A percentile compares a stretch with the other conserved stretches of the same genome.
Conservation (phyloP, 2,888 invertebrate genomes). For the Busseola fusca region DNA sequence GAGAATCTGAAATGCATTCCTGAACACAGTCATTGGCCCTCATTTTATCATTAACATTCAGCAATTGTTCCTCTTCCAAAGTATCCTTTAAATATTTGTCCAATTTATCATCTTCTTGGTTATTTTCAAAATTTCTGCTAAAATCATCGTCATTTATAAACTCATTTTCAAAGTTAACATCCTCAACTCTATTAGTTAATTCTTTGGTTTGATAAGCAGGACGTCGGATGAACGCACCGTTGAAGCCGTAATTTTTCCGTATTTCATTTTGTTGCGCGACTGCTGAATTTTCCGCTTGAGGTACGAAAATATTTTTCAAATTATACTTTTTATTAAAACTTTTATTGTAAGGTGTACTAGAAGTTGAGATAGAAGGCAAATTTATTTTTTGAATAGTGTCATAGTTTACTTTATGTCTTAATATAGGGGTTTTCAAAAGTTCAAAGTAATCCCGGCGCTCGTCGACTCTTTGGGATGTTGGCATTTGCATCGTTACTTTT, state of each 20-base stretch:
- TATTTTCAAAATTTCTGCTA: neutral
- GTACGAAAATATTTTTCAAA: too few species aligned
- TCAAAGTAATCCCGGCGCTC: too few species aligned
- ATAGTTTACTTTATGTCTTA: too few species aligned
- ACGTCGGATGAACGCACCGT: neutral
- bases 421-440: too few species aligned
- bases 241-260: neutral
- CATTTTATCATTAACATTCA: constrained; percentile 36
- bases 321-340: too few species aligned
- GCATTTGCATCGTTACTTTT: too few species aligned
- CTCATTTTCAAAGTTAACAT: neutral
- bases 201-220: neutral
- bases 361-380: too few species aligned
- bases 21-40: constrained; percentile 53
- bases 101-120: neutral
- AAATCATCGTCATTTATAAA: neutral
- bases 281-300: neutral
- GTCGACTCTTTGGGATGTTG: too few species aligned
- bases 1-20: constrained; percentile 53
- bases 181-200: neutral
- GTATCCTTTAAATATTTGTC: neutral
- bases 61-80: constrained; percentile 36
- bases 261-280: neutral
- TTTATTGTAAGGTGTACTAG: too few species aligned
- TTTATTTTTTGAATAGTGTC: too few species aligned